Base-by-base conservation (phyloP, 92 coral and sea anemone species). In the Montipora capitata region DNA sequence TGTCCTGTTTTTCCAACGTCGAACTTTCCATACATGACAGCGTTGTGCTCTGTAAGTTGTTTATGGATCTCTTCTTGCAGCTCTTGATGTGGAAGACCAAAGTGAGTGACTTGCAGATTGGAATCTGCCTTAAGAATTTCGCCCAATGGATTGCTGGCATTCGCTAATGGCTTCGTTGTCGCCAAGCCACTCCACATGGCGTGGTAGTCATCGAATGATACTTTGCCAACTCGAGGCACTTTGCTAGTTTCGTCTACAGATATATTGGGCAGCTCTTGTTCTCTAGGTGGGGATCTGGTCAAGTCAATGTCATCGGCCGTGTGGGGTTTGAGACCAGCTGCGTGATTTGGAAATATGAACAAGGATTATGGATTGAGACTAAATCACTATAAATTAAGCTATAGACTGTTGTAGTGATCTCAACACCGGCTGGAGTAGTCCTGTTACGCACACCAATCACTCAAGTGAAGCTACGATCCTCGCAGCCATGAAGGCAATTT, bases 161-260 rank as follows among this genome's bases (percentile, higher is more conserved):
- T 85, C 9, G 86, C 80, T 0, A 87, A 89, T 7, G 98, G 97
- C 40, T 91, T 93, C 1, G 99, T 96, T n/a, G 99, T 98, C 9
- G 99, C 99, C n/a, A 98, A 94, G 2, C 99, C 99, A 61, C 98
- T 98, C 99, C 99, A 98, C 78, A 98, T 66, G 5, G 95, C 92
- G 54, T 94, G 96, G 44, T 98, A 98, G 69, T 98, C 99, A 12
- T 94, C 99, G 80, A 98, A 98, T 11, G 99, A 94, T 44, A 98
- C 91, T 65, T 94, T 93, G 20, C 94, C 98, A 13, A 86, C 54
- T 43, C 72, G 72, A 44, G 58, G 16, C 39, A 41, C 52, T 64
- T 89, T 88, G 66, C 83, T 95, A 15, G 74, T 72, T 67, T 85
- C 87, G 63, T 81, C 72, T 1, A 77, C 13, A 40, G 67, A 45